These are phyloP conservation scores for Crossaster papposus DNA, from an alignment of 53 echinoderm and acorn worm species.

Conservation along the genomic window DNA sequence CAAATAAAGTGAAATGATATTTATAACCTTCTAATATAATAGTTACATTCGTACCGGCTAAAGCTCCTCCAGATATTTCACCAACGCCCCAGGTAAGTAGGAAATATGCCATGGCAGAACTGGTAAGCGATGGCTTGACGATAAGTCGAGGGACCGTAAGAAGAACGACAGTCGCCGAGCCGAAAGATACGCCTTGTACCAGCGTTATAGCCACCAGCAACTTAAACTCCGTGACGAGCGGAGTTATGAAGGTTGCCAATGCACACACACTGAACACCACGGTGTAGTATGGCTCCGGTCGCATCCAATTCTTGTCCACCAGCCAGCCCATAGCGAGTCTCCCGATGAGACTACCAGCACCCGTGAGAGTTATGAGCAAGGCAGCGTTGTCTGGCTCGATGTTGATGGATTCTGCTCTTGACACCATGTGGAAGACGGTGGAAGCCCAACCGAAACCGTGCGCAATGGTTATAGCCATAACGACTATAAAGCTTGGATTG, in stretches of 20 bases:
- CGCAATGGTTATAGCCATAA: background rate
- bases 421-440: constrained; percentile 37
- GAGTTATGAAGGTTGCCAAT: constrained; percentile 14
- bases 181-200: constrained; percentile 28
- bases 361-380: constrained; percentile 37
- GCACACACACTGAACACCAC: constrained; percentile 1
- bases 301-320: constrained; percentile 8
- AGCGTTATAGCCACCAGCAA: constrained; percentile 11
- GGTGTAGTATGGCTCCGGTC: constrained; percentile 2
- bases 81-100: constrained; percentile 11
- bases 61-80: constrained; percentile 37
- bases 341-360: constrained; percentile 33
- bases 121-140: constrained; percentile 1
- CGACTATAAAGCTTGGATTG: constrained; percentile 23
- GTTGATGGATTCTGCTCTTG: constrained; percentile 41
- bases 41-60: constrained; percentile 4
- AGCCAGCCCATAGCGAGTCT: constrained; percentile 29
- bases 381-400: constrained; percentile 39
- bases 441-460: constrained; percentile 50
- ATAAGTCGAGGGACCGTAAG: background rate
- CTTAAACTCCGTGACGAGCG: background rate
- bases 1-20: background rate
- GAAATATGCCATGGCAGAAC: background rate
- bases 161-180: constrained; percentile 10
- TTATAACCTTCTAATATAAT: background rate